Percentiles rank a stretch among this genome's conserved stretches.
These are phyloP conservation scores for Mizuhopecten yessoensis DNA, from an alignment of 1,140 invertebrate genomes.

Conservation along the genomic window DNA sequence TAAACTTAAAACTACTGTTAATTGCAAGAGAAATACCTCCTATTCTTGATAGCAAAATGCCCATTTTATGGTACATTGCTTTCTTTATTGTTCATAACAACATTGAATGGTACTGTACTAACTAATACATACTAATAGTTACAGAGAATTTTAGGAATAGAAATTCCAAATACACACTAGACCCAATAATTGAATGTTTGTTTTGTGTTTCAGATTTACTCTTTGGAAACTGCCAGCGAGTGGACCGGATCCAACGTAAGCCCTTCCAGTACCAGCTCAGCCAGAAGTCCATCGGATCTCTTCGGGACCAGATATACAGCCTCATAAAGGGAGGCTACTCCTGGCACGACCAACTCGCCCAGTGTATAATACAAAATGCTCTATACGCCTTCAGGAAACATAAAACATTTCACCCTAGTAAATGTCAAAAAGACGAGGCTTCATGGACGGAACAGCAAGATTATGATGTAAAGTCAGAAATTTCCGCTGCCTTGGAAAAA, in stretches of 20 bases:
- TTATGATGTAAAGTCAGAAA: not conserved
- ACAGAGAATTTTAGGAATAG: too few species aligned
- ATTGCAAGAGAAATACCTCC: too few species aligned
- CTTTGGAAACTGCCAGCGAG: not conserved
- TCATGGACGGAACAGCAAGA: not conserved
- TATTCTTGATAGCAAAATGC: too few species aligned
- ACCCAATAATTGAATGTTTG: not conserved
- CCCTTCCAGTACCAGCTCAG: conserved; percentile 11
- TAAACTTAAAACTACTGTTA: too few species aligned
- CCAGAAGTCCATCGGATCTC: not conserved
- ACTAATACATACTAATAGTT: too few species aligned
- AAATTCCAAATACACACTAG: too few species aligned
- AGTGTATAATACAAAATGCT: conserved; percentile 7
- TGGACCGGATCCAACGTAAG: not conserved
- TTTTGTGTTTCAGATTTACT: conserved; percentile 29
- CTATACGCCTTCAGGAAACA: not conserved
- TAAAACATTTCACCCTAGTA: not conserved
- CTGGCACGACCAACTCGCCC: not conserved
- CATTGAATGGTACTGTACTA: too few species aligned
- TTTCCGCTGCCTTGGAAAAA: conserved; percentile 25
- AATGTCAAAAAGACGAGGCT: not conserved
- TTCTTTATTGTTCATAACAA: too few species aligned
- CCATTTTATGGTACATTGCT: too few species aligned
- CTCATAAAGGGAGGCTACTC: conserved; percentile 4
- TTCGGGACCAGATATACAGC: not conserved